Conservation (phyloP, 2,113 vertebrate species). For the Spea bombifrons region DNA sequence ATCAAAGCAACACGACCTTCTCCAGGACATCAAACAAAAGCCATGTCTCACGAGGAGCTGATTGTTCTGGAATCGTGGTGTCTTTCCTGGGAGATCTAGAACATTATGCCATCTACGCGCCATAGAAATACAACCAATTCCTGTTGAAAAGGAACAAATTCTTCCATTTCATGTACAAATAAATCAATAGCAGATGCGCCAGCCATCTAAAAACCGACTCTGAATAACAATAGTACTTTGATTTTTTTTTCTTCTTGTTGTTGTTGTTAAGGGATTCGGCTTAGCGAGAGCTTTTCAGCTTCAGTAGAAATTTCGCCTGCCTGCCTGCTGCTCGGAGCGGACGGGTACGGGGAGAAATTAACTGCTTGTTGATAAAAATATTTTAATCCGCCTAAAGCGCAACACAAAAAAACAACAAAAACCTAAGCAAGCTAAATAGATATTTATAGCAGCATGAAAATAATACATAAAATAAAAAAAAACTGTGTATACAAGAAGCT, state of each 20-base stretch:
- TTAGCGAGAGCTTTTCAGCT: slow-evolving; percentile 3
- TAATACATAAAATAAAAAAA: too few relatives aligned
- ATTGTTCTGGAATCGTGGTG: not conserved
- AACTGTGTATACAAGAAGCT: too few relatives aligned
- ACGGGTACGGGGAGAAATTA: not conserved
- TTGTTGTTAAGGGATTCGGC: not conserved
- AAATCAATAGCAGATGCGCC: slow-evolving; percentile 6
- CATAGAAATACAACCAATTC: not conserved
- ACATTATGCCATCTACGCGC: not conserved
- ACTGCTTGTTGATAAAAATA: not conserved
- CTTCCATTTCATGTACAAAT: not conserved
- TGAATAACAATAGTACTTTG: not conserved
- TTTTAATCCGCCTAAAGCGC: not conserved
- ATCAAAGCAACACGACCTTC: not conserved
- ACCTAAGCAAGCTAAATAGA: not conserved
- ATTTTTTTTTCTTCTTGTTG: not conserved
- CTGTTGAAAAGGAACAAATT: not conserved
- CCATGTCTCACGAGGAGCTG: not conserved
- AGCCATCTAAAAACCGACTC: not conserved
- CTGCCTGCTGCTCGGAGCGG: not conserved
- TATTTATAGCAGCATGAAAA: too few relatives aligned
- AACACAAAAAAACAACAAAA: not conserved
- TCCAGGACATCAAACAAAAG: not conserved
- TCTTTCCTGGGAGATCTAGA: not conserved
- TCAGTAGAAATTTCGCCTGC: not conserved